Conservation (phyloP, 2,888 invertebrate species). For the Hyppa rectilinea region DNA sequence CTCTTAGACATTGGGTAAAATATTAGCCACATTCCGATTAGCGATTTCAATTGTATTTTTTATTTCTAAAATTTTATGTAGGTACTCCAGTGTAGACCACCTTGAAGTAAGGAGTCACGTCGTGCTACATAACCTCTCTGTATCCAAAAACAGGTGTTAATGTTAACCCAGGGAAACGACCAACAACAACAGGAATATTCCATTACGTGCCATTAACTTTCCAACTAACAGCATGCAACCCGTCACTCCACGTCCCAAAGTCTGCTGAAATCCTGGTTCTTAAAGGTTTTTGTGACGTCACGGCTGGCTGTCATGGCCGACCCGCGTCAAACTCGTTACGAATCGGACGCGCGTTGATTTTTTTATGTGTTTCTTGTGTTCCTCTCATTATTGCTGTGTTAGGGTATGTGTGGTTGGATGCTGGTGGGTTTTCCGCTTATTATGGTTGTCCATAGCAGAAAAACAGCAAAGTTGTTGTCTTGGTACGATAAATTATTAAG, state of each 20-base stretch:
- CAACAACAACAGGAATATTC: constrained; percentile 40
- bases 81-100: too few species aligned
- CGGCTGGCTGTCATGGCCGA: constrained; percentile 61
- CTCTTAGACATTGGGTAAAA: too few species aligned
- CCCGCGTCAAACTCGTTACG: constrained; percentile 60
- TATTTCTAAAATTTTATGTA: too few species aligned
- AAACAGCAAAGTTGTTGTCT: neutral
- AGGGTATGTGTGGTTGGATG: neutral
- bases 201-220: constrained; percentile 53
- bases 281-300: constrained; percentile 65
- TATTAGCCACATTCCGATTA: too few species aligned
- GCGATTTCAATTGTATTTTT: too few species aligned
- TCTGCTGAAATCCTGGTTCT: constrained; percentile 64
- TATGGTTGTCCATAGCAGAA: neutral
- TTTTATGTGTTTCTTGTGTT: constrained; percentile 65
- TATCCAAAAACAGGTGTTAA: constrained; percentile 28
- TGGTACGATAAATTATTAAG: neutral
- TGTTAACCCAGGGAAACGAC: constrained; percentile 1
- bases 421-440: neutral
- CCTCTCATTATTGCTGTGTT: constrained; percentile 45
- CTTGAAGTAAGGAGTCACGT: too few species aligned
- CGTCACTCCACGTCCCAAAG: constrained; percentile 59
- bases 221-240: constrained; percentile 55
- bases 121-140: too few species aligned
- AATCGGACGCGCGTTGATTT: constrained; percentile 59